phyloP scores from a whole-genome alignment of 2,888 invertebrate species.

The Ptychoptera albimana region DNA sequence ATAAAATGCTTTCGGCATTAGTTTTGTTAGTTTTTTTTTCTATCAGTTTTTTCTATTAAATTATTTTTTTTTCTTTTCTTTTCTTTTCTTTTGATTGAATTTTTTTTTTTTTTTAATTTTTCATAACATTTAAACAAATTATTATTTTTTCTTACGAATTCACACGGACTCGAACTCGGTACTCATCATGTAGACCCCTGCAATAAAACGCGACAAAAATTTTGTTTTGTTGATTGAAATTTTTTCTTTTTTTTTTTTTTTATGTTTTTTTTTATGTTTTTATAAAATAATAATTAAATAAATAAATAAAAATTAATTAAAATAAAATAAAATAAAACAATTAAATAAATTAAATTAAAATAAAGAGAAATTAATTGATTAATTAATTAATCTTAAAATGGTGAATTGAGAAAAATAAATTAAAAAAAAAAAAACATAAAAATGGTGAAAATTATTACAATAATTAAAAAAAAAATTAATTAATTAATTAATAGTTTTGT shows the following conservation, averaged over 20 bases:
- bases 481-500: too few species aligned
- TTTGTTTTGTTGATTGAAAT: conserved; percentile 8
- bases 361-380: not conserved
- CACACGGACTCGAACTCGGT: conserved; percentile 72
- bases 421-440: too few species aligned
- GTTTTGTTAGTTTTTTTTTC: too few species aligned
- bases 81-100: not conserved
- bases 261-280: conserved; percentile 10
- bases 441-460: too few species aligned
- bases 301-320: conserved; percentile 1
- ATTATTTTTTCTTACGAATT: conserved; percentile 52
- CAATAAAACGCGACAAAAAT: conserved; percentile 26
- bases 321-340: not conserved
- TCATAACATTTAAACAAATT: not conserved
- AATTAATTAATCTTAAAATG: not conserved
- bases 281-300: not conserved
- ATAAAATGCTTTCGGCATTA: too few species aligned
- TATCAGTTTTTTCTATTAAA: too few species aligned
- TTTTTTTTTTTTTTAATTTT: not conserved
- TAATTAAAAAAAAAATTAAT: too few species aligned
- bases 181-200: conserved; percentile 57
- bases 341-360: not conserved
- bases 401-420: too few species aligned
- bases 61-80: not conserved
- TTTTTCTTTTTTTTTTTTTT: conserved; percentile 15